Conservation (phyloP, 2,888 invertebrate genomes). For the Agrochola lychnidis region DNA sequence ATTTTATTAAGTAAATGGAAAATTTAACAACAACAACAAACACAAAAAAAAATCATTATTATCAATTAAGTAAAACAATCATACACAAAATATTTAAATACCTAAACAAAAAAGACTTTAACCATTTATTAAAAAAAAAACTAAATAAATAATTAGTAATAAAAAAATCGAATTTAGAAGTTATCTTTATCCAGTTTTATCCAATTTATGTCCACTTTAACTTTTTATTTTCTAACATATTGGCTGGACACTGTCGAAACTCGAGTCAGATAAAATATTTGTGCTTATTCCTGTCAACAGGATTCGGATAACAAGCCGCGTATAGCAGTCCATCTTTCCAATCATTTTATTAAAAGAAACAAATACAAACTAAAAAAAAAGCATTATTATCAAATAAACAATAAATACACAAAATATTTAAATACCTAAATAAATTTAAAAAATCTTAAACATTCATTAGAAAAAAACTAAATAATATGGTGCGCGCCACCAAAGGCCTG, state of each 20-base stretch:
- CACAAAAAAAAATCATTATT: neutral
- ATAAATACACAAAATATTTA: constrained; percentile 10
- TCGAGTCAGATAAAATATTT: constrained; percentile 90
- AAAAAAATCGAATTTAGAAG: constrained; percentile 67
- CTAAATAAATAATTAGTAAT: neutral
- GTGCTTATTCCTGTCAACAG: constrained; percentile 88
- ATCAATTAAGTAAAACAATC: neutral
- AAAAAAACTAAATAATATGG: too few relatives aligned
- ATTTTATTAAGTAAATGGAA: neutral
- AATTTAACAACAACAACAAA: neutral
- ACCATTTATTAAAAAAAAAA: neutral
- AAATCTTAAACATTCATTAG: neutral
- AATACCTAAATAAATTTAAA: neutral
- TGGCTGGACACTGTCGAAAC: constrained; percentile 82
- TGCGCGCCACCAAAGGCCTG: too few relatives aligned
- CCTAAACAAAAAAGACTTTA: neutral
- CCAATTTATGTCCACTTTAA: constrained; percentile 78
- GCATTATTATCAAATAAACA: neutral
- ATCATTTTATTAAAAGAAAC: neutral
- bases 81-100: constrained; percentile 4
- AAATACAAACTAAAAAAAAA: neutral
- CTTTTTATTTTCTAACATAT: constrained; percentile 77
- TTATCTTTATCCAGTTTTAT: constrained; percentile 76
- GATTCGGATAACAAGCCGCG: constrained; percentile 84
- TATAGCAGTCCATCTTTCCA: constrained; percentile 73